Evolutionary conservation across 2,888 invertebrate species (phyloP).

Genomic region (Chymomyza procnemis): DNA sequence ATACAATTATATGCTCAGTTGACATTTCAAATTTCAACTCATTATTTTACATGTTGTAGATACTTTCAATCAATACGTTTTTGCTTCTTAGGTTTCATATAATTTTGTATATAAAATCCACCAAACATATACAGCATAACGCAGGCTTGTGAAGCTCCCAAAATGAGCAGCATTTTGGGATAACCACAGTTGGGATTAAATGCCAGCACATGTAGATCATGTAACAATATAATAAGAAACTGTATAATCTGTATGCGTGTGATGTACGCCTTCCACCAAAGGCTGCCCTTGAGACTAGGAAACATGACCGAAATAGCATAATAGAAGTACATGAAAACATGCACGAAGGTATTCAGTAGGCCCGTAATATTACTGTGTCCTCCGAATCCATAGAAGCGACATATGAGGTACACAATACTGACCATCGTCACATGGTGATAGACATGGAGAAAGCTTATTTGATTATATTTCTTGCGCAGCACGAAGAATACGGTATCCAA

Average conservation of each 20-base stretch:
- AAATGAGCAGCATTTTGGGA: too few species aligned
- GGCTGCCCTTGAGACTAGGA: conserved; percentile 83
- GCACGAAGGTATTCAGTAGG: conserved; percentile 86
- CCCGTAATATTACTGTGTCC: conserved; percentile 84
- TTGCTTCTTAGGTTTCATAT: too few species aligned
- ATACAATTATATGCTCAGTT: too few species aligned
- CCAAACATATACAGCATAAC: too few species aligned
- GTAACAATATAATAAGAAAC: conserved; percentile 76
- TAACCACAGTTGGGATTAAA: too few species aligned
- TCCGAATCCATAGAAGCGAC: conserved; percentile 80
- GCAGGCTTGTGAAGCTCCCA: too few species aligned
- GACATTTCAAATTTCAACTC: too few species aligned
- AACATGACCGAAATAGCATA: conserved; percentile 86
- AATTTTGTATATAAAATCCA: too few species aligned
- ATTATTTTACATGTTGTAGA: too few species aligned
- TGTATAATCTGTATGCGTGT: conserved; percentile 89
- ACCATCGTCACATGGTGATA: conserved; percentile 46
- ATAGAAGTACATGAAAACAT: conserved; percentile 89
- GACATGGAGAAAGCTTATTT: conserved; percentile 49
- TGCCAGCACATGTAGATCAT: conserved; percentile 2
- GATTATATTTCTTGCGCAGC: conserved; percentile 56
- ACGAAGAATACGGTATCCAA: conserved; percentile 52
- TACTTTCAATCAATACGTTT: too few species aligned
- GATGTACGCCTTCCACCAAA: conserved; percentile 88
- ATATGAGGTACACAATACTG: neutral